These are phyloP conservation scores for Calephelis virginiensis DNA, from an alignment of 1,140 invertebrate genomes.

Conservation along the genomic window DNA sequence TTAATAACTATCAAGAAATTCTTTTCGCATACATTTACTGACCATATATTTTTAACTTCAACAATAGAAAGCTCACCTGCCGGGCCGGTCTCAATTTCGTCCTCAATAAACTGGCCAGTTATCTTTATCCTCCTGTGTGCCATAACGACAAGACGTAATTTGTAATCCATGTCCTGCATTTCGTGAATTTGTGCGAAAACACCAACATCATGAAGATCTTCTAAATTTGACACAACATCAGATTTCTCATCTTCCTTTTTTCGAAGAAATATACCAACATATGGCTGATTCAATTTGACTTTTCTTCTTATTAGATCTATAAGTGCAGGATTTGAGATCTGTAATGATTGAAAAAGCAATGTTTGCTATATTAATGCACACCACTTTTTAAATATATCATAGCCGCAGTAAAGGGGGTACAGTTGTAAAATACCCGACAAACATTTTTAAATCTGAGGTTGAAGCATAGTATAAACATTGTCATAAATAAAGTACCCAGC, in stretches of 20 bases:
- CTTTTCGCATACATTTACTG: too few relatives aligned
- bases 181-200: constrained; percentile 99
- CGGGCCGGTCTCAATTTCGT: constrained; percentile 79
- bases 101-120: constrained; percentile 87
- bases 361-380: too few relatives aligned
- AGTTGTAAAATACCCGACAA: too few relatives aligned
- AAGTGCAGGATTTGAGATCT: constrained; percentile 92
- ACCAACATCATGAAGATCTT: constrained; percentile 94
- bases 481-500: too few relatives aligned
- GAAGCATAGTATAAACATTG: too few relatives aligned
- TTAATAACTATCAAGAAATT: too few relatives aligned
- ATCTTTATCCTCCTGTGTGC: constrained; percentile 94
- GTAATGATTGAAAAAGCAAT: constrained; percentile 48
- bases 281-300: constrained; percentile 97
- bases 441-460: too few relatives aligned
- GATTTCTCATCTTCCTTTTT: constrained; percentile 93
- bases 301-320: constrained; percentile 96
- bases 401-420: too few relatives aligned
- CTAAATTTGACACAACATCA: constrained; percentile 91
- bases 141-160: constrained; percentile 94
- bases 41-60: too few relatives aligned
- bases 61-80: constrained; percentile 47
- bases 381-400: too few relatives aligned
- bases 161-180: constrained; percentile 96
- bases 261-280: constrained; percentile 98